Percentiles rank a stretch among this genome's conserved stretches.
Conservation (phyloP, 1,140 invertebrate species). For the Polypedilum pembai region DNA sequence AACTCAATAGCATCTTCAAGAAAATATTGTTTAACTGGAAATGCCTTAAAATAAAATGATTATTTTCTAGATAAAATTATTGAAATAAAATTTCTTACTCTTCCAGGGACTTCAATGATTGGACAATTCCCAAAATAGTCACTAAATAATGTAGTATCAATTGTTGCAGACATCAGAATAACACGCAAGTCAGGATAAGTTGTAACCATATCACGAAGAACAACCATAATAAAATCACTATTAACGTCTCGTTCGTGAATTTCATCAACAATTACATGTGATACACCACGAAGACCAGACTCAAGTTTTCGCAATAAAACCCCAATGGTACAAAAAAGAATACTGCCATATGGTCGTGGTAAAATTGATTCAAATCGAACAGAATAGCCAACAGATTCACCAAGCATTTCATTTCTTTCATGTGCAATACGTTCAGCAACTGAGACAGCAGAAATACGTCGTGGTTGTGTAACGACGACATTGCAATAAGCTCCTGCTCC, state of each 20-base stretch:
- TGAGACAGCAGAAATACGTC: slow-evolving; percentile 89
- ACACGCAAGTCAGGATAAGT: slow-evolving; percentile 82
- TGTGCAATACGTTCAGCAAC: slow-evolving; percentile 83
- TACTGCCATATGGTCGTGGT: slow-evolving; percentile 84
- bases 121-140: slow-evolving; percentile 88
- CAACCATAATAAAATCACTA: slow-evolving; percentile 91
- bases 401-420: slow-evolving; percentile 80
- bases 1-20: slow-evolving; percentile 82
- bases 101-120: slow-evolving; percentile 63
- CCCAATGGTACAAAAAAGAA: slow-evolving; percentile 92
- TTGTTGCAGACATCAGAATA: slow-evolving; percentile 96
- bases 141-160: slow-evolving; percentile 84
- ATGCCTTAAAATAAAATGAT: slow-evolving; percentile 46
- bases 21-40: slow-evolving; percentile 79
- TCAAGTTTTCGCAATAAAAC: slow-evolving; percentile 88
- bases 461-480: slow-evolving; percentile 88
- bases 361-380: slow-evolving; percentile 85
- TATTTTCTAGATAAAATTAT: no score
- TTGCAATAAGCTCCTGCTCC: slow-evolving; percentile 75
- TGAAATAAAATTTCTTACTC: slow-evolving; percentile 41
- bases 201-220: slow-evolving; percentile 85
- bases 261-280: slow-evolving; percentile 92
- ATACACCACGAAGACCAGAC: slow-evolving; percentile 74
- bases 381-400: slow-evolving; percentile 78
- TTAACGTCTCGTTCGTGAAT: slow-evolving; percentile 96